Percentiles rank a stretch among this genome's conserved stretches.
These are phyloP conservation scores for Acanthococcus lagerstroemiae DNA, from an alignment of 2,888 invertebrate species.

Conservation along the genomic window DNA sequence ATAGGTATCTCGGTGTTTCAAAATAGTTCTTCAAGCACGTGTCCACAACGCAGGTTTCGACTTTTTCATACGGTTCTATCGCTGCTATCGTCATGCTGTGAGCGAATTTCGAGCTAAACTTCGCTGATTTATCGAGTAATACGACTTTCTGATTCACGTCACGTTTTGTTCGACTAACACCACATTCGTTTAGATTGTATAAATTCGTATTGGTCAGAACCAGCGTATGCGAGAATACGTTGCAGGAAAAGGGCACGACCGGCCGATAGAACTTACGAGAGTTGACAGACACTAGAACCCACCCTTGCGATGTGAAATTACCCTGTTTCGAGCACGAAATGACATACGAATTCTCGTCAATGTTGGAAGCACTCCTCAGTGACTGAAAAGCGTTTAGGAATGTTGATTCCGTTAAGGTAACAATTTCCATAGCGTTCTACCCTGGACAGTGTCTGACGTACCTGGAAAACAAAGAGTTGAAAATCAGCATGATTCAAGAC, in stretches of 20 bases:
- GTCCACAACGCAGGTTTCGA: slow-evolving; percentile 8
- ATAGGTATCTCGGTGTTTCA: slow-evolving; percentile 2
- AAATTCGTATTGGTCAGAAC: slow-evolving; percentile 7
- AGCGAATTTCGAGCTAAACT: not conserved
- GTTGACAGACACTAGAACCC: slow-evolving; percentile 2
- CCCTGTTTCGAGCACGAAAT: too few relatives aligned
- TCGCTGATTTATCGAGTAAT: not conserved
- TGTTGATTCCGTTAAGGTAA: too few relatives aligned
- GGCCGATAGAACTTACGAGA: not conserved
- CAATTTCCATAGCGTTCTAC: too few relatives aligned
- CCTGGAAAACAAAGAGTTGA: too few relatives aligned
- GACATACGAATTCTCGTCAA: too few relatives aligned
- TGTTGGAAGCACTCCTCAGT: too few relatives aligned
- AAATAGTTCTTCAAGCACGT: slow-evolving; percentile 18
- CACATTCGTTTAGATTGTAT: not conserved
- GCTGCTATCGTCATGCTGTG: not conserved
- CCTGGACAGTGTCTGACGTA: too few relatives aligned
- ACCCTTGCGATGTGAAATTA: too few relatives aligned
- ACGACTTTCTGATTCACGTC: not conserved
- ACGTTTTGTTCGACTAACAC: not conserved
- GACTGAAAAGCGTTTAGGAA: too few relatives aligned
- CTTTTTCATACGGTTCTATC: not conserved
- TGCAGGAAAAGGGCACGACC: not conserved
- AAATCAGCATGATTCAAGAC: too few relatives aligned
- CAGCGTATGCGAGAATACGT: not conserved